Base-by-base conservation (phyloP, 2,888 invertebrate genomes). In the Brenthis daphne region DNA sequence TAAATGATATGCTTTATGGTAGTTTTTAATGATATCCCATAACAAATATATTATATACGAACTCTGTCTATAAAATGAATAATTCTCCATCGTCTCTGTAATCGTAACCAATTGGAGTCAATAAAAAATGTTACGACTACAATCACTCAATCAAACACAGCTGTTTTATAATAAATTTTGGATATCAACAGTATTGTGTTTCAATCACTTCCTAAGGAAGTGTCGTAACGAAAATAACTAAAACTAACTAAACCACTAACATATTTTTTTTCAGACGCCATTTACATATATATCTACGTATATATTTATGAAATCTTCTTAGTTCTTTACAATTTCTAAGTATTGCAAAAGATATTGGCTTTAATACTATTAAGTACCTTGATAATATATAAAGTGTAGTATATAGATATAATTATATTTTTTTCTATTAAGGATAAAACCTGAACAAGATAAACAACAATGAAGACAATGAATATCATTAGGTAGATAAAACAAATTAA, bases 41-140 rank as follows among this genome's bases (percentile, higher is more conserved):
- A 47, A 67, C 57, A 65, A 58, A 61, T 53, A 67, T 58, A 65
- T 61, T 53, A 56, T 57, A 67, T 13, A 54, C 67, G 63, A 68
- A 74, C 70, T 57, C 71, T n/a, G n/a, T n/a, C n/a, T 72, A 70
- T 72, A 72, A 77, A 72, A 77, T 65, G 77, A 79, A 79, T 79
- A 29, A 47, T 69, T 67, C 55, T 54, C 63, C 64, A 11, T 76
- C 77, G 68, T 75, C 74, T 70, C 74, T 77, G 75, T 81, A 84
- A 88, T 87, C 86, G 85, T 80, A 75, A 79, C 78, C 88, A 89
- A 90, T 89, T 90, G 88, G 82, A 78, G 76, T 82, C 82, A 87
- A 89, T 88, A 83, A 86, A 84, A 82, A 80, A 81, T 81, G 80
- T 79, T 79, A 80, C 65, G 57, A 76, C 80, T 81, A 81, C 83